phyloP scores from a whole-genome alignment of 2,113 vertebrate species.

The Nesogale talazaci region DNA sequence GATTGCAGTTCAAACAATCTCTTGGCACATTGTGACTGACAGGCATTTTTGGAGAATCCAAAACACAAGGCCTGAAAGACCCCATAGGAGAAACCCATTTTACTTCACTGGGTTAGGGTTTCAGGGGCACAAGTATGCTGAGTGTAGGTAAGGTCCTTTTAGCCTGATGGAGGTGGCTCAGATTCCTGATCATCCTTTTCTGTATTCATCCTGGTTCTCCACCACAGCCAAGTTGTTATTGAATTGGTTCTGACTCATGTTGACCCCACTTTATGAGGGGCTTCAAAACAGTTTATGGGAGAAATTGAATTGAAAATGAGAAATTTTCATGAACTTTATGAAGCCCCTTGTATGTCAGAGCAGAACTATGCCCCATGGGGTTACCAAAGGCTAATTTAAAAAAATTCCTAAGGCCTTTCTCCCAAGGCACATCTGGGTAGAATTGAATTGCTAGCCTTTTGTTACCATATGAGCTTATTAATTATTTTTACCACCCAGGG shows the following conservation, averaged over 20 bases:
- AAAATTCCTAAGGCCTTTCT: background rate
- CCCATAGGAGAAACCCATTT: background rate
- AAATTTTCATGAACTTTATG: too few relatives aligned
- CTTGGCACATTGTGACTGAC: background rate
- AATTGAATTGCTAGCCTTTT: background rate
- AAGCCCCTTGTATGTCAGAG: too few relatives aligned
- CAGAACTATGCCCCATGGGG: too few relatives aligned
- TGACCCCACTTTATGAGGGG: too few relatives aligned
- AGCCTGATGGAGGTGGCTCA: background rate
- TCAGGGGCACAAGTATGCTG: background rate
- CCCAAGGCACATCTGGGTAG: background rate
- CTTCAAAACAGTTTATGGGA: too few relatives aligned
- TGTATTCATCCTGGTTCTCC: slow-evolving; percentile 15
- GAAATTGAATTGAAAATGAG: too few relatives aligned
- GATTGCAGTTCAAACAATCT: background rate
- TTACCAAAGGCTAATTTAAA: too few relatives aligned
- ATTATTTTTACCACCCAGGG: background rate
- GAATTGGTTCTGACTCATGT: too few relatives aligned
- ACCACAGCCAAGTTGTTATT: background rate
- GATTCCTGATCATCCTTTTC: background rate
- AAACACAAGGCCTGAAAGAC: background rate
- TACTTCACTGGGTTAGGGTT: background rate
- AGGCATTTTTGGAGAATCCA: background rate
- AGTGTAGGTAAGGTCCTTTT: background rate
- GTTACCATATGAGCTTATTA: background rate